Evolutionary conservation across 1,140 invertebrate species (phyloP).

Genomic region (Diorhabda elongata): DNA sequence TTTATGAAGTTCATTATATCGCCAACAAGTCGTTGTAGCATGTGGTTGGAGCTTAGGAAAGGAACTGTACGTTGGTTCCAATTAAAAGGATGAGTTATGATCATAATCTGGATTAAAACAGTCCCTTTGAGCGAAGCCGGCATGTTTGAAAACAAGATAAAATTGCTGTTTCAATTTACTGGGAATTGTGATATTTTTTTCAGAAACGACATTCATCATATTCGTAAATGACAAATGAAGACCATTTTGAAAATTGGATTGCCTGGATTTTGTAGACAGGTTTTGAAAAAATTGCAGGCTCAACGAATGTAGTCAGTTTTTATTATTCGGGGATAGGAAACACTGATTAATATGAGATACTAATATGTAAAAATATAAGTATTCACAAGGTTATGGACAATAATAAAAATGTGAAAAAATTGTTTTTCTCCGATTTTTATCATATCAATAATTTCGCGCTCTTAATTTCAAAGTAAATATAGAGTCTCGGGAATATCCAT

Average conservation of each 20-base stretch:
- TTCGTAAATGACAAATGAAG: too few species aligned
- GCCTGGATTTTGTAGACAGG: too few species aligned
- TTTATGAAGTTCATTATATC: constrained; percentile 36
- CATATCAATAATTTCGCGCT: too few species aligned
- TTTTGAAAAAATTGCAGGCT: too few species aligned
- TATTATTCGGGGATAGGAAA: neutral
- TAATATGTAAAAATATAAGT: neutral
- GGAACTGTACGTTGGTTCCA: constrained; percentile 22
- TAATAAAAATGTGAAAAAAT: too few species aligned
- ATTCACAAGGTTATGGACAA: too few species aligned
- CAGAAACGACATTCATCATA: neutral
- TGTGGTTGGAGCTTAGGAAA: constrained; percentile 19
- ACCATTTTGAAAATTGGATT: too few species aligned
- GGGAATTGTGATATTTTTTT: neutral
- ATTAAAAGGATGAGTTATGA: constrained; percentile 35
- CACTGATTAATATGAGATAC: neutral
- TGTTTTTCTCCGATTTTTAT: too few species aligned
- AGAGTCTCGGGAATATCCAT: too few species aligned
- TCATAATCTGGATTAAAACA: constrained; percentile 32
- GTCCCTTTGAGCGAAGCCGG: constrained; percentile 11
- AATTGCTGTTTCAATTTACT: constrained; percentile 30
- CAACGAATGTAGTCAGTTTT: neutral
- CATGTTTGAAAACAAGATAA: constrained; percentile 18
- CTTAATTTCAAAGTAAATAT: too few species aligned
- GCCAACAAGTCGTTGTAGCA: constrained; percentile 27